phyloP scores from a whole-genome alignment of 2,113 vertebrate species.

The Aplodontia rufa region DNA sequence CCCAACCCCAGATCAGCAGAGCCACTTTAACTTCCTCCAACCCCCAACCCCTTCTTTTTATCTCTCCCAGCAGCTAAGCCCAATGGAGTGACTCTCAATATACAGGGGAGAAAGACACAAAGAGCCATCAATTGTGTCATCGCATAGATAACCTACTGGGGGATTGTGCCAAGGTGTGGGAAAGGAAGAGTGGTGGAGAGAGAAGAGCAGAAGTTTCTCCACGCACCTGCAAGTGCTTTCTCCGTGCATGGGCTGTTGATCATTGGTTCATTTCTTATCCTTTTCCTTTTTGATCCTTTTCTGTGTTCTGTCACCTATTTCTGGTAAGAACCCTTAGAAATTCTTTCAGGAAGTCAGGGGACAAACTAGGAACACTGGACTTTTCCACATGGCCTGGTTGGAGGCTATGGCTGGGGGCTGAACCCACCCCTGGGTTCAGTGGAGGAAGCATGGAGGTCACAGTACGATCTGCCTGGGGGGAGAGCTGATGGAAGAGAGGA shows the following conservation, averaged over 20 bases:
- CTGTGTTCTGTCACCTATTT: neutral
- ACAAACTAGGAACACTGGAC: neutral
- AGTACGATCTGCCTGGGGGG: neutral
- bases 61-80: neutral
- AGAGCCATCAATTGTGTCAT: neutral
- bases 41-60: neutral
- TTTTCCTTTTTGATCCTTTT: neutral
- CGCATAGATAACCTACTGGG: neutral
- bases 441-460: too few species aligned
- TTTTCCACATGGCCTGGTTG: neutral
- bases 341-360: neutral
- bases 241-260: neutral
- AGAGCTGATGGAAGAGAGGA: neutral
- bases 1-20: neutral
- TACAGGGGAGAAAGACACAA: neutral
- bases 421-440: neutral
- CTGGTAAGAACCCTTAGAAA: neutral
- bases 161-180: neutral
- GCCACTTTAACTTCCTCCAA: neutral
- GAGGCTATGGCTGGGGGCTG: neutral
- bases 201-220: neutral
- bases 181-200: neutral
- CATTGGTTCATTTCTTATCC: neutral
- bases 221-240: neutral
- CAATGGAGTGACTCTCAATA: too few species aligned